A percentile compares a stretch with the other conserved stretches of the same genome.
phyloP scores from a whole-genome alignment of 2,888 invertebrate species.

The Rotaria magnacalcarata region DNA sequence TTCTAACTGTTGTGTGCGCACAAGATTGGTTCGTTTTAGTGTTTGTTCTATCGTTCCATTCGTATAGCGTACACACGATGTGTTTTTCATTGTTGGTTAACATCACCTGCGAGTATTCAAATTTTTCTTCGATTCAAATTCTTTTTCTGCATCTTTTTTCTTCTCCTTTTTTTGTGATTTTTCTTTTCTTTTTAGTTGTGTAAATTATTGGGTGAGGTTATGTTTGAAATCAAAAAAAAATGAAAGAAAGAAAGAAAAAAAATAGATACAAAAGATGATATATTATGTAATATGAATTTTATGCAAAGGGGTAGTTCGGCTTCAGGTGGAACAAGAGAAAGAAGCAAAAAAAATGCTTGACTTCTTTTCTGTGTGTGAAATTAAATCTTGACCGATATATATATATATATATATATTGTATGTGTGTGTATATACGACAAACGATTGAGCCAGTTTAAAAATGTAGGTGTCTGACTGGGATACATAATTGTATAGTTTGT shows the following conservation, averaged over 20 bases:
- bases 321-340: neutral
- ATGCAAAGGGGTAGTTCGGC: neutral
- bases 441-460: neutral
- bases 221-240: slow-evolving; percentile 18
- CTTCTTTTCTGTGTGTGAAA: neutral
- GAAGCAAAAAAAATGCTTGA: neutral
- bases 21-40: slow-evolving; percentile 22
- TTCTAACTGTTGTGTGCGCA: neutral
- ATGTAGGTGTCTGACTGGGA: neutral
- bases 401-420: no score
- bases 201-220: slow-evolving; percentile 26
- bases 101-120: slow-evolving; percentile 26
- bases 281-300: neutral
- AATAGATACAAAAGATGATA: neutral
- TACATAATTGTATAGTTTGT: neutral
- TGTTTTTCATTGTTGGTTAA: neutral
- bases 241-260: neutral
- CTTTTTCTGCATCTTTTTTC: neutral
- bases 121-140: neutral
- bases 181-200: slow-evolving; percentile 18
- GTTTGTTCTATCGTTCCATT: slow-evolving; percentile 17
- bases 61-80: neutral
- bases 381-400: neutral
- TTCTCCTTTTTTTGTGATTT: neutral
- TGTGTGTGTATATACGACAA: neutral